phyloP scores from a whole-genome alignment of 2,797 vertebrate genomes.

The Pteronotus mesoamericanus region DNA sequence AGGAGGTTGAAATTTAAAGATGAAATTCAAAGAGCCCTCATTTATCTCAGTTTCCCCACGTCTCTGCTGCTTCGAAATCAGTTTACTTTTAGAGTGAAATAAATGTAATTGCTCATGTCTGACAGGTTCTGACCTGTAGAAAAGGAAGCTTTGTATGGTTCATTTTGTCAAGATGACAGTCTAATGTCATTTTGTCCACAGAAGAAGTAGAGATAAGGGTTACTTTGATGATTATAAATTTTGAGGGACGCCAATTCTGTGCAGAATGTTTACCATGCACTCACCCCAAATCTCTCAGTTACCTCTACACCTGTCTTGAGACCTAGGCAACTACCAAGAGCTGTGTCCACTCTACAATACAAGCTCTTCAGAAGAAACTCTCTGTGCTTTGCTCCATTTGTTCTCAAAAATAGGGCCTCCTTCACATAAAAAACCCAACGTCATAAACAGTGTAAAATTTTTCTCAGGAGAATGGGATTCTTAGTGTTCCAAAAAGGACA shows the following conservation, averaged over 20 bases:
- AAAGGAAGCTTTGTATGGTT: background rate
- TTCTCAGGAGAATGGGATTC: background rate
- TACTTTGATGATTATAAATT: background rate
- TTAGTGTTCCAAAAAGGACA: background rate
- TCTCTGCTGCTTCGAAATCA: background rate
- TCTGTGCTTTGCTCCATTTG: background rate
- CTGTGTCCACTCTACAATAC: background rate
- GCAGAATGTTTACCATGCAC: background rate
- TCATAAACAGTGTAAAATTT: background rate
- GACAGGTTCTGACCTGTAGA: background rate
- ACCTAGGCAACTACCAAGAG: background rate
- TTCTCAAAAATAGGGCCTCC: background rate
- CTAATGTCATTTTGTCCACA: background rate
- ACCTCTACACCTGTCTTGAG: background rate
- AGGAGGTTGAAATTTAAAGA: background rate
- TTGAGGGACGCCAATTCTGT: background rate
- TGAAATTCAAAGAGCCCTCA: background rate
- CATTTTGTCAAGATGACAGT: too few species aligned
- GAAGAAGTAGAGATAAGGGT: background rate
- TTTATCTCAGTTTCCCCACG: background rate
- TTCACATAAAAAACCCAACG: conserved; percentile 4
- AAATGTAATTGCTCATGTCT: background rate
- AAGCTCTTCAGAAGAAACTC: background rate
- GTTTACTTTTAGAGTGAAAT: background rate
- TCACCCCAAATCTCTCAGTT: background rate